Base-by-base conservation (phyloP, 2,113 vertebrate genomes). In the Gobio gobio region DNA sequence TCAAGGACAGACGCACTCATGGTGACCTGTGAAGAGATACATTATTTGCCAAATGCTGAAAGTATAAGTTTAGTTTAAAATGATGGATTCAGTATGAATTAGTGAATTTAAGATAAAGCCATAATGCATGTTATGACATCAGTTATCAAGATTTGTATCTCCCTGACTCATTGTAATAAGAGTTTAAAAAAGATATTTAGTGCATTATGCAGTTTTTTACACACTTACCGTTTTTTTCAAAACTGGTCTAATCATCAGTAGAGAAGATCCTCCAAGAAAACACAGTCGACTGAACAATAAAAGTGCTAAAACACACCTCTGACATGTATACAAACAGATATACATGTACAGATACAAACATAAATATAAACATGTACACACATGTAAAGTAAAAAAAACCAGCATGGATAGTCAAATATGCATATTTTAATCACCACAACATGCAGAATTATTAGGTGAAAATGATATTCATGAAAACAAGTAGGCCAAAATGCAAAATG, bases 21-120 rank as follows among this genome's bases (percentile, higher is more conserved):
- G 56, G 16, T 61, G 22, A 49, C 70, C 83, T 85, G 86, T 70
- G 24, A 84, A 87, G 26, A 87, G 68, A 61, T n/a, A 13, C 16
- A 51, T 40, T 3, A 63, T n/a, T 63, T 22, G 22, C n/a, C 63
- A 73, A 43, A 29, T 72, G 5, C 13, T 16, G 12, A 24, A 36
- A 22, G 9, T 43, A 12, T 70, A n/a, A n/a, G n/a, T n/a, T n/a
- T n/a, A n/a, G 18, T 10, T 72, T 3, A 40, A 6, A n/a, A 36
- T 77, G 22, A 20, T 56, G 29, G 18, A n/a, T 58, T 40, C 10
- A 70, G 33, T 70, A 2, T 22, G 9, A 26, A 22, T 33, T 26
- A 33, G 26, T 66, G 29, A 3, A 36, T 68, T 10, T 70, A 5
- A 68, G 3, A 29, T 36, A 6, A 68, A 3, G 16, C 20, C 66